phyloP scores from a whole-genome alignment of 1,140 invertebrate genomes.

The Daktulosphaira vitifoliae region DNA sequence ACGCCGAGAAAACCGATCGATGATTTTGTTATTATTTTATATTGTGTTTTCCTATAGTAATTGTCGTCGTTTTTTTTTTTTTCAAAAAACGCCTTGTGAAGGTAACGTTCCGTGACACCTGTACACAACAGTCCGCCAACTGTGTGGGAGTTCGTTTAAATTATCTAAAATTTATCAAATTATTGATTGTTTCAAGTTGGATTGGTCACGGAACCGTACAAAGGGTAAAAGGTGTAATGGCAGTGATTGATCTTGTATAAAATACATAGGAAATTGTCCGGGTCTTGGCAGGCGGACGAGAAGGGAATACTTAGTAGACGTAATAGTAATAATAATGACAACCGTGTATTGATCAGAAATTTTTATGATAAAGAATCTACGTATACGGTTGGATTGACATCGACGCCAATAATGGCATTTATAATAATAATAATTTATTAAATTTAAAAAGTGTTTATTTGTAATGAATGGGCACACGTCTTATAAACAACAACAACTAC shows the following conservation, averaged over 20 bases:
- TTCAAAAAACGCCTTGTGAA: not conserved
- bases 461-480: too few relatives aligned
- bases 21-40: slow-evolving; percentile 17
- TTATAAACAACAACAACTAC: too few relatives aligned
- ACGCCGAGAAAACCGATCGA: slow-evolving; percentile 9
- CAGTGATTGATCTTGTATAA: slow-evolving; percentile 14
- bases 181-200: slow-evolving; percentile 23
- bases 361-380: too few relatives aligned
- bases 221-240: not conserved
- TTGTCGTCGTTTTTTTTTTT: slow-evolving; percentile 18
- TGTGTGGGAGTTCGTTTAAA: slow-evolving; percentile 11
- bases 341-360: too few relatives aligned
- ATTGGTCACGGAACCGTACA: not conserved
- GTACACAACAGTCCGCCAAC: not conserved
- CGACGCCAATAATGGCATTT: too few relatives aligned
- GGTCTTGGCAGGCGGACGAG: too few relatives aligned
- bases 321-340: not conserved
- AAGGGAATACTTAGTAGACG: too few relatives aligned
- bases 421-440: too few relatives aligned
- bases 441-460: too few relatives aligned
- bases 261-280: too few relatives aligned
- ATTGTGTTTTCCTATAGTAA: slow-evolving; percentile 22
- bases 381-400: too few relatives aligned
- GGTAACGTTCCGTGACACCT: slow-evolving; percentile 31
- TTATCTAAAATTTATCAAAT: slow-evolving; percentile 31